These are phyloP conservation scores for Lithophane leautieri DNA, from an alignment of 2,888 invertebrate genomes.

Conservation along the genomic window DNA sequence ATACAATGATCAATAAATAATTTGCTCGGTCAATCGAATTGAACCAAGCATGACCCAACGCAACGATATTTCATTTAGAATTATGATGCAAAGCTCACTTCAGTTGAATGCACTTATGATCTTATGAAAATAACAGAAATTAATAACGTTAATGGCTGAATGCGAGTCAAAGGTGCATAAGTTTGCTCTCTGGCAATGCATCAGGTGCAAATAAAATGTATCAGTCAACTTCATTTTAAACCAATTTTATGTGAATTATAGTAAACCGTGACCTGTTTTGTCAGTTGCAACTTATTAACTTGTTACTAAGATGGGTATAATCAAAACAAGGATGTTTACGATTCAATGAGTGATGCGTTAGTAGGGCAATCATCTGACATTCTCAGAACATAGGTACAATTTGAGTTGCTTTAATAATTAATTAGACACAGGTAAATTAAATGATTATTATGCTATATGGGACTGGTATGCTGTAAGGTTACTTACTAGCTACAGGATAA, in stretches of 20 bases:
- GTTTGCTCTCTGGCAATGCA: conserved; percentile 14
- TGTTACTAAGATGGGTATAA: conserved; percentile 13
- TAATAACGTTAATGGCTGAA: conserved; percentile 37
- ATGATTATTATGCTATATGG: neutral
- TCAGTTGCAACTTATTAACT: conserved; percentile 16
- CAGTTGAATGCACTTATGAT: conserved; percentile 33
- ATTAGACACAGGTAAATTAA: neutral
- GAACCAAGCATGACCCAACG: conserved; percentile 34
- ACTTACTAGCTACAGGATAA: neutral
- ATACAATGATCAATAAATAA: conserved; percentile 35
- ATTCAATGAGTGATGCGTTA: conserved; percentile 15
- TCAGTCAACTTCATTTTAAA: conserved; percentile 13
- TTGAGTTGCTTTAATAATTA: conserved; percentile 8
- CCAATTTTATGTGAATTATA: conserved; percentile 22
- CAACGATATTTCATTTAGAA: conserved; percentile 47
- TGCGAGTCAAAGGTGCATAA: conserved; percentile 33
- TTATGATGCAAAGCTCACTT: conserved; percentile 40
- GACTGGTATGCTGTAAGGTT: neutral
- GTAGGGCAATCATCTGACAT: conserved; percentile 18
- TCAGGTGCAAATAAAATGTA: conserved; percentile 23
- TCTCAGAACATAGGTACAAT: neutral
- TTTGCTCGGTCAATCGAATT: conserved; percentile 38
- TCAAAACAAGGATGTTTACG: conserved; percentile 33
- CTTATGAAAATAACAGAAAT: conserved; percentile 32
- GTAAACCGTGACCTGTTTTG: neutral